phyloP scores from a whole-genome alignment of 2,888 invertebrate species.

The Cryptocephalus primarius region DNA sequence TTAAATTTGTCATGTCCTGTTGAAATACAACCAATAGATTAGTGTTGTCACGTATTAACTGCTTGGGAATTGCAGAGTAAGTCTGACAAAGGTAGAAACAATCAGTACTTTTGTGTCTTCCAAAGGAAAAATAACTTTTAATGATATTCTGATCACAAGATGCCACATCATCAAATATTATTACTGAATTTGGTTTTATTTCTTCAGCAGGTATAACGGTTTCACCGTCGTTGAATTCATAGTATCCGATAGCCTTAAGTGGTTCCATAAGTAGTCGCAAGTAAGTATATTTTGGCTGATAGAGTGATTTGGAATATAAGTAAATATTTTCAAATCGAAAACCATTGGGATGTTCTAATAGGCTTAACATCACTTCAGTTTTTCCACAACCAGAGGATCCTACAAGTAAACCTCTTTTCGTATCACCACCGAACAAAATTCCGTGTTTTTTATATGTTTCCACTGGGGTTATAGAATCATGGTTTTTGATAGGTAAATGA shows the following conservation, averaged over 20 bases:
- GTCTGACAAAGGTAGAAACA: slow-evolving; percentile 9
- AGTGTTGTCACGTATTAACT: slow-evolving; percentile 6
- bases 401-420: not conserved
- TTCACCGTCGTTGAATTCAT: not conserved
- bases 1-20: slow-evolving; percentile 6
- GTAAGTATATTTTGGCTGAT: slow-evolving; percentile 3
- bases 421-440: slow-evolving; percentile 1
- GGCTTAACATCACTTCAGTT: not conserved
- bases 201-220: not conserved
- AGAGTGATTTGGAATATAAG: slow-evolving; percentile 1
- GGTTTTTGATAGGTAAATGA: too few species aligned
- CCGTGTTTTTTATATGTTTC: not conserved
- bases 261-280: not conserved
- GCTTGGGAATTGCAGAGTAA: slow-evolving; percentile 4
- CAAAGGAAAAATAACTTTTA: slow-evolving; percentile 6
- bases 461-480: too few species aligned
- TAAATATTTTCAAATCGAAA: slow-evolving; percentile 3
- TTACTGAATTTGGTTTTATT: slow-evolving; percentile 2
- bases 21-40: slow-evolving; percentile 6
- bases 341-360: slow-evolving; percentile 2
- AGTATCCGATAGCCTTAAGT: slow-evolving; percentile 1
- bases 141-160: slow-evolving; percentile 5
- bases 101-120: slow-evolving; percentile 6
- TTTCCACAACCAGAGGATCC: slow-evolving; percentile 1
- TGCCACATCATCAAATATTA: slow-evolving; percentile 5